These are phyloP conservation scores for Camelus dromedarius DNA, from an alignment of 2,113 vertebrate genomes.

Conservation along the genomic window DNA sequence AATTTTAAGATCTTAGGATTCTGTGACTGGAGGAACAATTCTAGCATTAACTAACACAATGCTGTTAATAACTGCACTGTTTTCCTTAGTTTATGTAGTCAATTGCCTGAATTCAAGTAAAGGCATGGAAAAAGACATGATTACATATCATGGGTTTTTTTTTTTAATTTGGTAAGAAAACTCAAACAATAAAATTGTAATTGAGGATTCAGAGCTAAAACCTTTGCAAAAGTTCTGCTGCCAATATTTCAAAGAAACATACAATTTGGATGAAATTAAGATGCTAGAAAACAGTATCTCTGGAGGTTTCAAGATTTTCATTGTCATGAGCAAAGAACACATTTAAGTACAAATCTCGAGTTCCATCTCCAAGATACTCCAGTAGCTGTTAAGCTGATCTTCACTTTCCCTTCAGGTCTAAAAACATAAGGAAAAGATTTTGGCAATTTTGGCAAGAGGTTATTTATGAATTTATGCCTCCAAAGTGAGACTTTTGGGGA, in stretches of 20 bases:
- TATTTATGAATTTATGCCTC: neutral
- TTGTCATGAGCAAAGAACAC: neutral
- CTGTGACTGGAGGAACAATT: neutral
- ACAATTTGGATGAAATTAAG: neutral
- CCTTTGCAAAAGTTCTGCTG: neutral
- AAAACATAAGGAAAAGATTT: neutral
- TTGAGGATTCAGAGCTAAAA: slow-evolving; percentile 3
- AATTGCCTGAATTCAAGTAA: neutral
- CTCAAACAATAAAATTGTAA: neutral
- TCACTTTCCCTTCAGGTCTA: neutral
- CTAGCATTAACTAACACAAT: neutral
- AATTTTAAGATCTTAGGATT: neutral
- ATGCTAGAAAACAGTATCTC: neutral
- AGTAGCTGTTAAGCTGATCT: neutral
- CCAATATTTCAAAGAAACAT: slow-evolving; percentile 17
- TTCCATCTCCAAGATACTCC: neutral
- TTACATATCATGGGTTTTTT: neutral
- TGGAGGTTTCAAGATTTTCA: neutral
- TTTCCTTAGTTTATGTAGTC: neutral
- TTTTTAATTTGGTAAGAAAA: neutral
- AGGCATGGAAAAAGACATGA: neutral
- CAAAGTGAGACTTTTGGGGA: neutral
- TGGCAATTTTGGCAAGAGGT: neutral
- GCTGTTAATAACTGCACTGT: neutral
- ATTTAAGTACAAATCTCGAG: neutral